Evolutionary conservation across 2,888 invertebrate genomes (phyloP), one percentile per base, ranked within the genome.

Genomic region (Lepidonotus clava): DNA sequence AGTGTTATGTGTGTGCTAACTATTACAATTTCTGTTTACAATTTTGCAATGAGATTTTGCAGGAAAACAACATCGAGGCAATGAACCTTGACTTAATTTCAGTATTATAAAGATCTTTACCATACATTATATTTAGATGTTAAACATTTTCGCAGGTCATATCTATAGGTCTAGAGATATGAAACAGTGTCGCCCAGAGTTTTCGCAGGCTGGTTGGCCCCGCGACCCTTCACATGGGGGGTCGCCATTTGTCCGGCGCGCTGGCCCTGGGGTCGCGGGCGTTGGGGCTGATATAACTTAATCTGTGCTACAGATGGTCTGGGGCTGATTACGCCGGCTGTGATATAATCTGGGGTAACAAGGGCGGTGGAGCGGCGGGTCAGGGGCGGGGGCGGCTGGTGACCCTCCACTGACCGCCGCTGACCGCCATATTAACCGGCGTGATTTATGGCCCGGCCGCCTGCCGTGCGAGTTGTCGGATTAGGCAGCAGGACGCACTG

Each of bases 341-440:
- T 80, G 80, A 80, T 80, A 80, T 80, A 80, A 80, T 80, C 80
- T 41, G 80, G 46, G 46, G 80, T 80, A 80, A 80, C 41, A 51
- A 41, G 80, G 38, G 5, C n/a, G 41, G 5, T 5, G 6, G 51
- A 5, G 46, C 46, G 51, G n/a, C 24, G 41, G 6, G 5, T 4
- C n/a, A 1, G 41, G 80, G 80, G 28, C 80, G 18, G 46, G 28
- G 46, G 80, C 28, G 24, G 80, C 11, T 8, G 11, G 66, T n/a
- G 6, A 6, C 6, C 66, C 66, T 6, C 66, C 28, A 14, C 66
- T 24, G 66, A 6, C 24, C n/a, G 66, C 66, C 66, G 66, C 46
- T 18, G 46, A 34, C 71, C 71, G 71, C 4, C 71, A 38, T 38
- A n/a, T 71, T 71, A 71, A 34, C 34, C 36, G 71, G 21, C 36